phyloP scores from a whole-genome alignment of 1,140 invertebrate genomes.

The Sycophaga agraensis region DNA sequence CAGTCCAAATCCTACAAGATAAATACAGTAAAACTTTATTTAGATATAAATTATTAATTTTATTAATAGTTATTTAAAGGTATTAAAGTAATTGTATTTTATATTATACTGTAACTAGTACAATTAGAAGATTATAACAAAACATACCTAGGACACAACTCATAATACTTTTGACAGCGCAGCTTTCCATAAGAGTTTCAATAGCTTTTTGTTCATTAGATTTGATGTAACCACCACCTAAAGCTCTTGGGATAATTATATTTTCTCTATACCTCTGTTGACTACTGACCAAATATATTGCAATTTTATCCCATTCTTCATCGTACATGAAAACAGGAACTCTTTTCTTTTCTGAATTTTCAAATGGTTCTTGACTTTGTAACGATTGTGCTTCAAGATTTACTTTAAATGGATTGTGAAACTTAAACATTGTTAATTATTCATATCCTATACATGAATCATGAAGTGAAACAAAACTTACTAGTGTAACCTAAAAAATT shows the following conservation, averaged over 20 bases:
- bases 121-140: too few species aligned
- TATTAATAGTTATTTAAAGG: neutral
- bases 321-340: conserved; percentile 35
- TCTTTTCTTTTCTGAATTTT: neutral
- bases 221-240: conserved; percentile 78
- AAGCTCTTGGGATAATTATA: conserved; percentile 76
- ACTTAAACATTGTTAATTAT: neutral
- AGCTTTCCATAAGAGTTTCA: conserved; percentile 87
- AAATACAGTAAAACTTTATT: neutral
- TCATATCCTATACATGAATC: too few species aligned
- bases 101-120: too few species aligned
- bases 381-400: neutral
- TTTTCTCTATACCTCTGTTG: conserved; percentile 70
- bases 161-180: conserved; percentile 85
- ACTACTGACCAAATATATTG: conserved; percentile 42
- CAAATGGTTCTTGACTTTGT: too few species aligned
- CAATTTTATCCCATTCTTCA: conserved; percentile 47
- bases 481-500: too few species aligned
- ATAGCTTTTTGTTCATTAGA: conserved; percentile 85
- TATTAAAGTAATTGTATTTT: too few species aligned
- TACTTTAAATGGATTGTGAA: conserved; percentile 5
- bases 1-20: conserved; percentile 80
- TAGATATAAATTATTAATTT: neutral
- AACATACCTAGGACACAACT: conserved; percentile 83
- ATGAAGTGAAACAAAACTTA: too few species aligned